Percentiles rank a stretch among this genome's conserved stretches.
Evolutionary conservation across 2,888 invertebrate genomes (phyloP).

Genomic region (Brenthis ino): DNA sequence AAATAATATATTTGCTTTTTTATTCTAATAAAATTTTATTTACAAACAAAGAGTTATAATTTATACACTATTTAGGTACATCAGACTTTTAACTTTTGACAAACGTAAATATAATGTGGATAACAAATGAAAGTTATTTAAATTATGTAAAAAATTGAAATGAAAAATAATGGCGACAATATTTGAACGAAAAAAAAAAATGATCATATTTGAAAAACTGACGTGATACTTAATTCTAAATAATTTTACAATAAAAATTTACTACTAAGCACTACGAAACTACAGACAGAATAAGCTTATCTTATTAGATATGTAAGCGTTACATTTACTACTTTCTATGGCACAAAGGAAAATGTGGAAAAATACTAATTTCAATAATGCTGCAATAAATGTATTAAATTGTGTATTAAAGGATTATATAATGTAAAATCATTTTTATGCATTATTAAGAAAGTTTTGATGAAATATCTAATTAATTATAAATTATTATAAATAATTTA

Average conservation of each 20-base stretch:
- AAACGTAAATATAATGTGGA: background rate
- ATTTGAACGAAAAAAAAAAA: background rate
- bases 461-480: too few species aligned
- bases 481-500: too few species aligned
- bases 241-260: slow-evolving; percentile 8
- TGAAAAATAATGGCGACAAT: background rate
- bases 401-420: too few species aligned
- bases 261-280: slow-evolving; percentile 24
- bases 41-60: slow-evolving; percentile 20
- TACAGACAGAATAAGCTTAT: slow-evolving; percentile 16
- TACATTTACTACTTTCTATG: slow-evolving; percentile 31
- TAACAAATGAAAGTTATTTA: background rate
- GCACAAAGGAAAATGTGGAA: slow-evolving; percentile 26
- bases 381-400: too few species aligned
- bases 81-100: slow-evolving; percentile 22
- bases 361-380: background rate
- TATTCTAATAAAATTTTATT: slow-evolving; percentile 26
- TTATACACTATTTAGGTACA: slow-evolving; percentile 32
- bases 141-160: background rate
- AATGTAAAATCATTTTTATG: too few species aligned
- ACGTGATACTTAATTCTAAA: slow-evolving; percentile 6
- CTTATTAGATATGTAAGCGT: slow-evolving; percentile 25
- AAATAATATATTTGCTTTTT: slow-evolving; percentile 26
- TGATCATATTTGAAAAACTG: background rate
- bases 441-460: too few species aligned